Percentiles rank a stretch among this genome's conserved stretches.
Evolutionary conservation across 2,797 vertebrate genomes (phyloP).

Genomic region (Spinus olivaceus): DNA sequence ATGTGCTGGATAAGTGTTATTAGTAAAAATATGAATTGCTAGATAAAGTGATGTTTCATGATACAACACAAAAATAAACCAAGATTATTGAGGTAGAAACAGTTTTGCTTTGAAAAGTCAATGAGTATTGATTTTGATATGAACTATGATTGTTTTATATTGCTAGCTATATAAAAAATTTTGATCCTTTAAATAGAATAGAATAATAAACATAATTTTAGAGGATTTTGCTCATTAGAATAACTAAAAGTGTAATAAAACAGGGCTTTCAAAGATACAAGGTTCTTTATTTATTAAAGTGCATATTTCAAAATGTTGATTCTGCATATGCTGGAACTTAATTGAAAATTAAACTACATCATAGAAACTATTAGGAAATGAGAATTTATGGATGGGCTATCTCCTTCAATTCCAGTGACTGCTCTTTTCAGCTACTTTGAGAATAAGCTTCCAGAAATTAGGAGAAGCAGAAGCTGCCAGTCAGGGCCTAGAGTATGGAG

Average conservation of each 20-base stretch:
- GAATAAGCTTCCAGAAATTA: neutral
- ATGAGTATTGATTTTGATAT: conserved; percentile 49
- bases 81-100: conserved; percentile 12
- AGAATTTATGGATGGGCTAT: neutral
- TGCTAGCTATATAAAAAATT: neutral
- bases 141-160: conserved; percentile 18
- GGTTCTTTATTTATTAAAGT: neutral
- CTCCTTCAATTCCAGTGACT: neutral
- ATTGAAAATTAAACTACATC: neutral
- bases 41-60: neutral
- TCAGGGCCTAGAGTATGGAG: neutral
- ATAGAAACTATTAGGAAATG: neutral
- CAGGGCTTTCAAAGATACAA: neutral
- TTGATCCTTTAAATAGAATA: conserved; percentile 5
- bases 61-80: conserved; percentile 2
- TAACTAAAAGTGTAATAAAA: neutral
- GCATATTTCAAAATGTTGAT: neutral
- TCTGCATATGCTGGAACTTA: neutral
- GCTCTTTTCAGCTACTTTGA: neutral
- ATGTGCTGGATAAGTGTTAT: conserved; percentile 4
- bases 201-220: neutral
- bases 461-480: neutral
- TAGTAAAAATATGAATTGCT: conserved; percentile 14
- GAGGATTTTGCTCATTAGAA: neutral
- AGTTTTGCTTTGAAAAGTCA: conserved; percentile 38